A percentile compares a stretch with the other conserved stretches of the same genome.
phyloP scores from a whole-genome alignment of 2,888 invertebrate genomes.

The Oscheius sp. region DNA sequence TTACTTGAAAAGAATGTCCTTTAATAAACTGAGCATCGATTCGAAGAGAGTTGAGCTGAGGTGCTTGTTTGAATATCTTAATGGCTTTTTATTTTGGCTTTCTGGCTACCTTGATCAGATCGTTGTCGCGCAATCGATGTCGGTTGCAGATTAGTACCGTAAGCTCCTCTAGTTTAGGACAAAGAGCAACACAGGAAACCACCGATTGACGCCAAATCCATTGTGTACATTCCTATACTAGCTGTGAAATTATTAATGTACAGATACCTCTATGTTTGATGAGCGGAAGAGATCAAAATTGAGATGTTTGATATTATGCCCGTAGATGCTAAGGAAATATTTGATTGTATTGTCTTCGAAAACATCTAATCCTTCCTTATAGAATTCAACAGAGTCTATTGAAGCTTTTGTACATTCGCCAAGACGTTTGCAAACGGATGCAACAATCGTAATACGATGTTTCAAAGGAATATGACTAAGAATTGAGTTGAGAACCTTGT shows the following conservation, averaged over 20 bases:
- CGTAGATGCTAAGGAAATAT: constrained; percentile 46
- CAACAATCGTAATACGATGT: constrained; percentile 34
- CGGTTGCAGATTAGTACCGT: constrained; percentile 52
- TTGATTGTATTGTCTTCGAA: constrained; percentile 36
- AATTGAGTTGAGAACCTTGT: constrained; percentile 34
- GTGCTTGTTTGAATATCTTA: constrained; percentile 52
- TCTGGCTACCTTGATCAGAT: constrained; percentile 40
- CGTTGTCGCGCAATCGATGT: constrained; percentile 53
- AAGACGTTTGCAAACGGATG: constrained; percentile 35
- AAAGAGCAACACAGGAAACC: constrained; percentile 34
- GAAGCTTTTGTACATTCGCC: constrained; percentile 36
- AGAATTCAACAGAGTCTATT: constrained; percentile 43
- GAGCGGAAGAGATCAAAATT: constrained; percentile 58
- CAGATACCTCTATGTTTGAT: constrained; percentile 29
- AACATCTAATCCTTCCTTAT: constrained; percentile 40
- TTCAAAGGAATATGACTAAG: constrained; percentile 40
- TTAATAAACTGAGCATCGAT: constrained; percentile 56
- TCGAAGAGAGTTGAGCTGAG: constrained; percentile 41
- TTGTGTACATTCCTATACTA: constrained; percentile 47
- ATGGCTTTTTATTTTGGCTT: too few relatives aligned
- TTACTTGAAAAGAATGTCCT: constrained; percentile 56
- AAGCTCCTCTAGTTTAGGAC: constrained; percentile 45
- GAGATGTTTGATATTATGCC: constrained; percentile 41
- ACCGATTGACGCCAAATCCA: constrained; percentile 60
- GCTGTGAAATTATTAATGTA: not conserved